Conservation (phyloP, 2,113 vertebrate genomes). For the Tyto alba region DNA sequence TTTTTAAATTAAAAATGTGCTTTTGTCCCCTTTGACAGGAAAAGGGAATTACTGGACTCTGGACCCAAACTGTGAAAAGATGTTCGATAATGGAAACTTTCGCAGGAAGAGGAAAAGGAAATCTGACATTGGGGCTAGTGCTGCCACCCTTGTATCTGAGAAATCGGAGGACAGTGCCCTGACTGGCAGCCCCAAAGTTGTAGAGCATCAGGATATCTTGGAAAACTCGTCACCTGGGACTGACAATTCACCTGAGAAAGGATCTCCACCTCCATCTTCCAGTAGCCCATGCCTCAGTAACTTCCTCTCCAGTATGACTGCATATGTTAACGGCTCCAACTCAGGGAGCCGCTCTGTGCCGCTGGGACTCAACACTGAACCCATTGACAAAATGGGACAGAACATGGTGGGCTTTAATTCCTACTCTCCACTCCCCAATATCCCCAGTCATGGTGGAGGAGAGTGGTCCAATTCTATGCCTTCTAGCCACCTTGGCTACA, state of each 20-base stretch:
- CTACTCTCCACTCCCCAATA: conserved; percentile 80
- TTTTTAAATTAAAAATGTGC: neutral
- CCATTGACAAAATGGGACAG: conserved; percentile 79
- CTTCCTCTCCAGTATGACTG: conserved; percentile 87
- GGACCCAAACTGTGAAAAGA: conserved; percentile 98
- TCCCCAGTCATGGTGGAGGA: conserved; percentile 71
- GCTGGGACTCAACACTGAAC: conserved; percentile 79
- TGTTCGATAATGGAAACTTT: conserved; percentile 99
- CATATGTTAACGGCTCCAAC: conserved; percentile 46
- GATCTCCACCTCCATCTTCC: conserved; percentile 71
- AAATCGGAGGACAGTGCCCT: conserved; percentile 74
- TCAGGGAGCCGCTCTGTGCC: conserved; percentile 59
- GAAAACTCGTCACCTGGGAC: conserved; percentile 68
- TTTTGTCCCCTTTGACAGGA: conserved; percentile 71
- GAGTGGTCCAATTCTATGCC: conserved; percentile 80
- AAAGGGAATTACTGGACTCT: conserved; percentile 99
- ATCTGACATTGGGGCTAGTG: conserved; percentile 76
- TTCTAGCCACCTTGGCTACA: conserved; percentile 77
- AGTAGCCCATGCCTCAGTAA: conserved; percentile 82
- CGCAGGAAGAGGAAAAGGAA: conserved; percentile 98
- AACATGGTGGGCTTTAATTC: conserved; percentile 77
- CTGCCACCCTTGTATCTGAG: conserved; percentile 69
- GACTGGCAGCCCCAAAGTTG: conserved; percentile 68
- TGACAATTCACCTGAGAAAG: conserved; percentile 75
- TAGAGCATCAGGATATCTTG: conserved; percentile 74